Base-by-base conservation (phyloP, 2,888 invertebrate species). In the Philaethria dido region DNA sequence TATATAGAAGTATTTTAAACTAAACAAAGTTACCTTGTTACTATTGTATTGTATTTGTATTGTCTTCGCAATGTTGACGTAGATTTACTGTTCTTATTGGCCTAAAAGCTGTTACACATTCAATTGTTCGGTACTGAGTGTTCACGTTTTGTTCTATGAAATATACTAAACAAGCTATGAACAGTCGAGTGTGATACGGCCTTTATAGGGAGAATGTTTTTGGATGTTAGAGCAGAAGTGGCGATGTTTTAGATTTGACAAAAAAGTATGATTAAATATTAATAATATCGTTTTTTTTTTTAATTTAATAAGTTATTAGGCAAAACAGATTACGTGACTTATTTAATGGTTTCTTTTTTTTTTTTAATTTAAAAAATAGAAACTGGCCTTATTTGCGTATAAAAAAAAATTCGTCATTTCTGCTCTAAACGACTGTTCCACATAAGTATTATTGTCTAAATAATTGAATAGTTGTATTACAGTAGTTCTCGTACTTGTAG, bases 361-460 rank as follows among this genome's bases (percentile, higher is more conserved):
- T n/a, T n/a, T 8, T 4, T 3, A 29, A 29, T 29, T 8, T 8
- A 33, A 33, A 33, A 33, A 33, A 33, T 8, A 33, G 2, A 54
- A 36, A 18, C 33, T 33, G 50, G 50, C 33, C 54, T 33, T 18
- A 54, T 36, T 16, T 54, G 3, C 25, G 33, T 16, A 52, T 54
- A 33, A 18, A n/a, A 13, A 18, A 18, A 45, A 45, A 16, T 42
- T n/a, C 57, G 22, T 57, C 45, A 60, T 29, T 44, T 59, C 22
- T 64, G 55, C 44, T 45, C 48, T 33, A 18, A 29, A 25, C 60
- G 68, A 64, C 61, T 64, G 61, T 64, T 61, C 42, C 8, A 20
- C 14, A 42, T 64, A 62, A 64, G 64, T 68, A 68, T 62, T 68
- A 64, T 52, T 33, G 44, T 57, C 50, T 61, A 44, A 22, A 5